These are phyloP conservation scores for mouse (Mus musculus) DNA, from an alignment of 2,113 vertebrate genomes.

Conservation along the genomic window GRCm39 chr3:33079501-33080000, in stretches of 20 bases:
- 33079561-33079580: slow-evolving; percentile 49
- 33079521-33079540: slow-evolving; percentile 36
- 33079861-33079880: slow-evolving; percentile 43
- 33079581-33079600: slow-evolving; percentile 29
- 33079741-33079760: background rate
- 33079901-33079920: slow-evolving; percentile 54
- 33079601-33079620: background rate
- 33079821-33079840: slow-evolving; percentile 48
- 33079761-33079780: slow-evolving; percentile 15
- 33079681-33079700: background rate
- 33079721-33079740: slow-evolving; percentile 29
- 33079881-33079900: background rate
- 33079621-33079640: background rate
- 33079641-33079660: background rate
- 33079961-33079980: background rate
- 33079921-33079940: slow-evolving; percentile 36
- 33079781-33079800: slow-evolving; percentile 62
- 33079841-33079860: slow-evolving; percentile 43
- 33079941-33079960: slow-evolving; percentile 1
- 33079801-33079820: slow-evolving; percentile 46
- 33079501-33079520: background rate
- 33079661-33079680: background rate
- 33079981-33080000: background rate
- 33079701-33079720: slow-evolving; percentile 31
- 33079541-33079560: slow-evolving; percentile 32